Conservation (phyloP, 1,140 invertebrate genomes). For the Cydia amplana region DNA sequence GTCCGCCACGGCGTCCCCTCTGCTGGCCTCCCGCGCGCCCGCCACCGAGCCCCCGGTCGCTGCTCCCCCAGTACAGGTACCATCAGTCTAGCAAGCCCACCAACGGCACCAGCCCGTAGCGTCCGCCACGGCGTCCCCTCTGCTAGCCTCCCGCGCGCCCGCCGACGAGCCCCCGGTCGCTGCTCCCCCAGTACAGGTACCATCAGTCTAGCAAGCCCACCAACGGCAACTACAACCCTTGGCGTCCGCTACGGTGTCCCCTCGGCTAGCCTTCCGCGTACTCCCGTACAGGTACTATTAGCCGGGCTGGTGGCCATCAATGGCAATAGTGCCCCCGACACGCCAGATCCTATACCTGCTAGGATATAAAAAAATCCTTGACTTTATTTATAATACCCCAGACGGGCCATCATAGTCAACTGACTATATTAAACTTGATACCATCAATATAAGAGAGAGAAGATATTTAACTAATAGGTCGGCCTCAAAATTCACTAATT, state of each 20-base stretch:
- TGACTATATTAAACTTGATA: no score
- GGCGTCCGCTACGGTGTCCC: not conserved
- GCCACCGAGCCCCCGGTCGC: constrained; percentile 55
- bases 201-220: not conserved
- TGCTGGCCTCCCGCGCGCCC: constrained; percentile 74
- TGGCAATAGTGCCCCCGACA: no score
- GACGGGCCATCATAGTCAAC: no score
- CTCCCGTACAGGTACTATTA: constrained; percentile 42
- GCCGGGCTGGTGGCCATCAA: not conserved
- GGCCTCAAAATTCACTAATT: not conserved
- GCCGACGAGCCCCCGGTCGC: constrained; percentile 33
- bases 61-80: constrained; percentile 54
- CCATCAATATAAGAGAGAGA: no score
- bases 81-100: not conserved
- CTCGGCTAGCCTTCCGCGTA: not conserved
- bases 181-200: constrained; percentile 36
- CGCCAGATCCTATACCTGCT: constrained; percentile 36
- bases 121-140: not conserved
- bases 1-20: constrained; percentile 91
- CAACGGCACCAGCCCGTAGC: not conserved
- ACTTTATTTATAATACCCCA: no score
- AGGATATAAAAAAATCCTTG: not conserved
- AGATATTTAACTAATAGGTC: no score
- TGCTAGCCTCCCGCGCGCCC: not conserved
- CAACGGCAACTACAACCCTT: not conserved